These are phyloP conservation scores for Rostratula benghalensis DNA, from an alignment of 2,113 vertebrate species.

Conservation along the genomic window DNA sequence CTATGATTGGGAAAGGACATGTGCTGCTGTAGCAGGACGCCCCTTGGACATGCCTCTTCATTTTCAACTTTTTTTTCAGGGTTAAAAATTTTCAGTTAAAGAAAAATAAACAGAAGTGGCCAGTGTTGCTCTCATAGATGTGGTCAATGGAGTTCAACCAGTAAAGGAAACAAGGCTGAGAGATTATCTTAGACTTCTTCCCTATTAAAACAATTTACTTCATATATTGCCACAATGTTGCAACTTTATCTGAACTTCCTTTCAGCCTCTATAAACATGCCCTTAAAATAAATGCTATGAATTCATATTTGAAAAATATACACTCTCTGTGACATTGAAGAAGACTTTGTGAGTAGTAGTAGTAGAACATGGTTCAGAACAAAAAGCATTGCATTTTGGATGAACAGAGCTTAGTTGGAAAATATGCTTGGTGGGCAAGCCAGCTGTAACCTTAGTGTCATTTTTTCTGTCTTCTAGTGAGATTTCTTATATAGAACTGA, in stretches of 20 bases:
- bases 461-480: neutral
- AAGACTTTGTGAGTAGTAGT: neutral
- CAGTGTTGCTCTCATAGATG: neutral
- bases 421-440: neutral
- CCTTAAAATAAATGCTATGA: slow-evolving; percentile 22
- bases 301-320: slow-evolving; percentile 14
- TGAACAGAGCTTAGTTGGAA: neutral
- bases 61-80: neutral
- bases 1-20: neutral
- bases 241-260: slow-evolving; percentile 55
- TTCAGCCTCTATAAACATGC: slow-evolving; percentile 21
- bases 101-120: slow-evolving; percentile 21
- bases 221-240: slow-evolving; percentile 40
- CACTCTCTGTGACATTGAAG: neutral
- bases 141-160: neutral
- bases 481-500: neutral
- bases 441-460: neutral
- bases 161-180: slow-evolving; percentile 19
- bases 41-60: neutral
- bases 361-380: neutral
- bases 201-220: slow-evolving; percentile 53
- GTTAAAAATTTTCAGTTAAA: neutral
- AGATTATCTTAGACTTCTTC: slow-evolving; percentile 54
- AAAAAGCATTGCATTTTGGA: neutral
- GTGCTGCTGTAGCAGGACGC: rapidly evolving